Evolutionary conservation across 2,888 invertebrate species (phyloP), one percentile per base, ranked within the genome.

Genomic region (Urechis unicinctus): DNA sequence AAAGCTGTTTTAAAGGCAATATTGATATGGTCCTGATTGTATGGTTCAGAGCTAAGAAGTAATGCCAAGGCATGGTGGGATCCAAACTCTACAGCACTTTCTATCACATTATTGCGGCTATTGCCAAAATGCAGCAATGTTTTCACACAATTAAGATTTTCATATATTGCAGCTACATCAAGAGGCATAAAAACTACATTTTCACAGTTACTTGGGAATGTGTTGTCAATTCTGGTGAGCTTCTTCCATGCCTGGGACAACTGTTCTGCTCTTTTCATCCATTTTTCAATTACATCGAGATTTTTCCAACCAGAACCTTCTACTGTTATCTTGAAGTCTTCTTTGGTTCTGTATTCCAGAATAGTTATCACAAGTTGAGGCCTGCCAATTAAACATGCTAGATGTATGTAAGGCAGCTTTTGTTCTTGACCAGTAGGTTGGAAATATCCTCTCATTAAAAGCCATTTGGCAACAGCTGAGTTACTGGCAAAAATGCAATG

Each of bases 401-500:
- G 50, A 54, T 74, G 72, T 17, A 73, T 58, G 53, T 74, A 73
- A 1, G 68, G 63, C 55, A 68, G 61, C n/a, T 42, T 44, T 22
- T 26, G 22, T 13, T 55, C 31, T n/a, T 26, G 36, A 17, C 53
- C 47, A n/a, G 30, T 4, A 1, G 66, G 65, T 52, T 68, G 67
- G 55, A 70, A 71, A 22, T 59, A 57, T 24, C 70, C 70, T 5
- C 63, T 56, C n/a, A 61, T 62, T 47, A 70, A 68, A 26, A 74
- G 56, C 1, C 65, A 56, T 4, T 64, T 65, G 2, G 68, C 63
- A 3, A 67, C 68, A 48, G 69, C 68, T 2, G 66, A 55, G 53
- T 73, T 69, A 52, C 66, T 66, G 1, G 68, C 58, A 43, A 72
- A 56, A 3, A 73, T 70, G 31, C 70, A 66, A 55, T 71, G 66